Evolutionary conservation across 2,113 vertebrate genomes (phyloP).

Genomic region (Siniperca knerii): DNA sequence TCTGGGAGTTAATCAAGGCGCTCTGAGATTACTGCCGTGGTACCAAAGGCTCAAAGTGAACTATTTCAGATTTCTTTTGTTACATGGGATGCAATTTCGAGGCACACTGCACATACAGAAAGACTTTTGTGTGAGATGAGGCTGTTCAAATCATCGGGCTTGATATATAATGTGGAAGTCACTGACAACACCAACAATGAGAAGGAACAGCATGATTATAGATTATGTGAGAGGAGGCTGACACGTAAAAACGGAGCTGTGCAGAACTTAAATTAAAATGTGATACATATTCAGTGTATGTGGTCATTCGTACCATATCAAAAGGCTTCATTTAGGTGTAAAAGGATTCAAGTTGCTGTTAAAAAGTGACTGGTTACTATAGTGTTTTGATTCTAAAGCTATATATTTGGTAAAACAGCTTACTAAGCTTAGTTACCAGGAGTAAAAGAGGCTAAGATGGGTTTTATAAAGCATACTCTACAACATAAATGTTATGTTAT

Average conservation of each 20-base stretch:
- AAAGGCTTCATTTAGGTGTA: background rate
- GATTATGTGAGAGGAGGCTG: slow-evolving; percentile 16
- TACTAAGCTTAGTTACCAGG: background rate
- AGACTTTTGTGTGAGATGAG: slow-evolving; percentile 35
- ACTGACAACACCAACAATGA: slow-evolving; percentile 28
- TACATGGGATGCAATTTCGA: slow-evolving; percentile 2
- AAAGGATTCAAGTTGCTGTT: background rate
- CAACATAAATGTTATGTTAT: background rate
- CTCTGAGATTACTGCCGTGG: background rate
- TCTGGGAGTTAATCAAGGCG: slow-evolving; percentile 2
- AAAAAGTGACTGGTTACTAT: background rate
- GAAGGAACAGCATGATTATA: slow-evolving; percentile 42
- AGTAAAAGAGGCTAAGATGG: background rate
- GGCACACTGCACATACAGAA: slow-evolving; percentile 6
- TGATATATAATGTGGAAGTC: slow-evolving; percentile 37
- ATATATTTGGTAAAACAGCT: background rate
- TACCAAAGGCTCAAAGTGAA: slow-evolving; percentile 21
- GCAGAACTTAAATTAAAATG: slow-evolving; percentile 16
- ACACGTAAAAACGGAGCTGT: background rate
- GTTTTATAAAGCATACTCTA: background rate
- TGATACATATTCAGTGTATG: background rate
- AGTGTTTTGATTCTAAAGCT: background rate
- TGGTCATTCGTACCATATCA: background rate
- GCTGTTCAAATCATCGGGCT: slow-evolving; percentile 3
- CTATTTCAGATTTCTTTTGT: slow-evolving; percentile 40